These are phyloP conservation scores for Trichonephila clavata DNA, from an alignment of 1,140 invertebrate species.

Conservation along the genomic window DNA sequence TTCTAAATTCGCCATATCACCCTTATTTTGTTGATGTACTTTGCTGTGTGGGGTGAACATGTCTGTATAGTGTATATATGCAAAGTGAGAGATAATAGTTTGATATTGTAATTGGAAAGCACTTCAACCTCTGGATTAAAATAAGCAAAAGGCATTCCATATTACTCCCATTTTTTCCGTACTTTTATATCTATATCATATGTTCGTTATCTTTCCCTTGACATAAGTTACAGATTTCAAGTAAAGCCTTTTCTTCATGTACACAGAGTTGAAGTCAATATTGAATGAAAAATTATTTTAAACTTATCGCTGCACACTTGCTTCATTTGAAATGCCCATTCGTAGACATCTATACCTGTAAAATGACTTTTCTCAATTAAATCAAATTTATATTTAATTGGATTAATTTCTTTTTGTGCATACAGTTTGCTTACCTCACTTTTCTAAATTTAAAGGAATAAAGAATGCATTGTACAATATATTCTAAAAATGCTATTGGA, in stretches of 20 bases:
- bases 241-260: conserved; percentile 1
- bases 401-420: conserved; percentile 12
- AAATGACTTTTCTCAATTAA: conserved; percentile 35
- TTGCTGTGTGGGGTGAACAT: conserved; percentile 53
- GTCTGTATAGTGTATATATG: conserved; percentile 69
- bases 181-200: conserved; percentile 19
- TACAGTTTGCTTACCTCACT: neutral
- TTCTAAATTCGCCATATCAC: conserved; percentile 1
- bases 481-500: too few species aligned
- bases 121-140: conserved; percentile 54
- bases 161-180: conserved; percentile 22
- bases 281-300: conserved; percentile 13
- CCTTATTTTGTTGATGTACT: conserved; percentile 44
- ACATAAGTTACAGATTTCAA: neutral
- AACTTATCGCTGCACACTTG: conserved; percentile 30
- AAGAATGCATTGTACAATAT: too few species aligned
- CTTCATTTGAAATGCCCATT: conserved; percentile 20
- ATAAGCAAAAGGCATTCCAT: conserved; percentile 16
- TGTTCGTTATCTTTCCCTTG: neutral
- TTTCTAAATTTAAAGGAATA: too few species aligned
- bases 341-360: conserved; percentile 37
- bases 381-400: conserved; percentile 22
- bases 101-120: conserved; percentile 56
- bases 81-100: conserved; percentile 58
- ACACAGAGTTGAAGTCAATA: neutral